Evolutionary conservation across 2,888 invertebrate species (phyloP).

Genomic region (Galeruca laticollis): DNA sequence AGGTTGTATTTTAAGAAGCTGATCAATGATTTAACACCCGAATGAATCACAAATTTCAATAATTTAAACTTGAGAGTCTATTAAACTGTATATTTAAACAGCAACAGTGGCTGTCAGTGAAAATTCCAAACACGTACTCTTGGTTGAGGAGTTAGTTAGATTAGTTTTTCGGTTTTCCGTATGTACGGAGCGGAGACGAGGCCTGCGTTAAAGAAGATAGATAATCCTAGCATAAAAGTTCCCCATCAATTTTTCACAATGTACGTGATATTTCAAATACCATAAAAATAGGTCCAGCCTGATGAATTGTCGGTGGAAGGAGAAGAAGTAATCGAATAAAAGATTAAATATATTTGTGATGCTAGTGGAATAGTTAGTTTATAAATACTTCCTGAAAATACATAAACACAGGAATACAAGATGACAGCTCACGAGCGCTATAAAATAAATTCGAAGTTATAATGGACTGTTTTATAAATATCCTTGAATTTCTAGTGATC

Average conservation of each 20-base stretch:
- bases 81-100: constrained; percentile 55
- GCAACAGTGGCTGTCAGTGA: constrained; percentile 26
- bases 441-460: no score
- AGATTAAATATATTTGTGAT: constrained; percentile 4
- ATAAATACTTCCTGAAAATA: no score
- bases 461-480: no score
- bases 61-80: constrained; percentile 33
- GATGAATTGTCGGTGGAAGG: constrained; percentile 17
- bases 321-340: constrained; percentile 11
- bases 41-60: constrained; percentile 29
- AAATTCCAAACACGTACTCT: constrained; percentile 55
- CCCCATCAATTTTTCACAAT: constrained; percentile 38
- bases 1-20: neutral
- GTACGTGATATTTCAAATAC: constrained; percentile 27
- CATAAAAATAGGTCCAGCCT: constrained; percentile 16
- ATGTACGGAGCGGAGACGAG: constrained; percentile 18
- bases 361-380: neutral
- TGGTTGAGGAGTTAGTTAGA: constrained; percentile 58
- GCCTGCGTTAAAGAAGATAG: constrained; percentile 40
- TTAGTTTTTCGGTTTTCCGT: constrained; percentile 47
- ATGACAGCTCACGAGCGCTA: no score
- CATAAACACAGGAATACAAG: no score
- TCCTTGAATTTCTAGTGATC: no score
- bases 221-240: constrained; percentile 42
- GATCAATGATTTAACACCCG: constrained; percentile 7